A percentile compares a stretch with the other conserved stretches of the same genome.
Evolutionary conservation across 2,888 invertebrate genomes (phyloP).

Genomic region (Myopa tessellatipennis): DNA sequence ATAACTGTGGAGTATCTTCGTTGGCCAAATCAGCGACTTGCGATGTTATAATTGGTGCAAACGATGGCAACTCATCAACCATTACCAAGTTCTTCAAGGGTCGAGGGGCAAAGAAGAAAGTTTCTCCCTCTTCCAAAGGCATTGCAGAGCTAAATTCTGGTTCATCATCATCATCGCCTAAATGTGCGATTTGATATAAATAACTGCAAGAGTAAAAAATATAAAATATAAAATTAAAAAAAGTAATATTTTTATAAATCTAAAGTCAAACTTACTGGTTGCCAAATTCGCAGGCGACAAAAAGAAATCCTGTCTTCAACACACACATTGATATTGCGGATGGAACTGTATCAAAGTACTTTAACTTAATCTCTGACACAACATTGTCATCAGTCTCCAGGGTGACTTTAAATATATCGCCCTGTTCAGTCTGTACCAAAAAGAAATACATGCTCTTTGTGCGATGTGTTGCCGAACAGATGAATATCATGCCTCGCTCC

Average conservation of each 20-base stretch:
- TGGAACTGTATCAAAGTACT: conserved; percentile 99
- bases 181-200: conserved; percentile 98
- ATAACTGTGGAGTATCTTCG: conserved; percentile 98
- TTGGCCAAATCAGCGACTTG: conserved; percentile 95
- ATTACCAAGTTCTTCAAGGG: conserved; percentile 92
- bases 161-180: conserved; percentile 99
- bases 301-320: conserved; percentile 97
- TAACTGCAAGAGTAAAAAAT: conserved; percentile 74
- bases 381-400: conserved; percentile 97
- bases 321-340: conserved; percentile 98
- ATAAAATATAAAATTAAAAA: not conserved
- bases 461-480: conserved; percentile 98
- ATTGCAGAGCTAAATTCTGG: conserved; percentile 98
- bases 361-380: conserved; percentile 97
- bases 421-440: conserved; percentile 98
- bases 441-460: conserved; percentile 99
- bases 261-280: conserved; percentile 88
- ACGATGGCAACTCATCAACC: conserved; percentile 96
- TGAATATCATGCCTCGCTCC: conserved; percentile 98
- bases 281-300: conserved; percentile 98
- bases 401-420: conserved; percentile 95
- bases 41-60: conserved; percentile 89
- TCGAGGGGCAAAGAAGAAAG: conserved; percentile 97
- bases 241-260: not conserved
- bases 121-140: conserved; percentile 98